Evolutionary conservation across 2,888 invertebrate genomes (phyloP), one percentile per base, ranked within the genome.

Genomic region (Nemapogon koenigi): DNA sequence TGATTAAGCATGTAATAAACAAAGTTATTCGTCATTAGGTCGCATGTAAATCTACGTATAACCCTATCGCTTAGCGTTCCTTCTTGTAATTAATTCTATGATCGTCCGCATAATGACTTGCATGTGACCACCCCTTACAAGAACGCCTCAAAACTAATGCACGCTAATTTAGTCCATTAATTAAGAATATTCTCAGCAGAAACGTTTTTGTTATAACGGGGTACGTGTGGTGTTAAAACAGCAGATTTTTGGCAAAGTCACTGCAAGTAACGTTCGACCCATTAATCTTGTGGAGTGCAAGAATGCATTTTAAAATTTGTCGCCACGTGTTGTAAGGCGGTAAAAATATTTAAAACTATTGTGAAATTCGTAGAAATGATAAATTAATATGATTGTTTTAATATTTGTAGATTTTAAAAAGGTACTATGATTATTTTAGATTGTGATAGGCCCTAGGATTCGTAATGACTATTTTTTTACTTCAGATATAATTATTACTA

Each of bases 71-170:
- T 11, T 3, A 52, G 52, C 30, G 28, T 19, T 54, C 51, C 62
- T 59, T 60, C 52, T 53, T 49, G 55, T 71, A 71, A 73, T 75
- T 75, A 75, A 75, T 73, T 75, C 72, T 71, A 71, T 72, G 68
- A 75, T 70, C 67, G 67, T 71, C 68, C 65, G 62, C 68, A 70
- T 72, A 73, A 73, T 75, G 71, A 75, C 72, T 72, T 71, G 69
- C 70, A 73, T 68, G 61, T 57, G 64, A 60, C 60, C 55, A 56
- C 59, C 61, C 35, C 59, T 57, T 55, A 49, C 51, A 54, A 61
- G 51, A 57, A 50, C 49, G 55, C 59, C 61, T 57, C 59, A 50
- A 63, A n/a, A 70, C 69, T 70, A 68, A 68, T 57, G 62, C 57
- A 52, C 52, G 59, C 70, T 69, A 71, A 76, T 72, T 68, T 62